Conservation (phyloP, 1,140 invertebrate species). For the Cephus cinctus region DNA sequence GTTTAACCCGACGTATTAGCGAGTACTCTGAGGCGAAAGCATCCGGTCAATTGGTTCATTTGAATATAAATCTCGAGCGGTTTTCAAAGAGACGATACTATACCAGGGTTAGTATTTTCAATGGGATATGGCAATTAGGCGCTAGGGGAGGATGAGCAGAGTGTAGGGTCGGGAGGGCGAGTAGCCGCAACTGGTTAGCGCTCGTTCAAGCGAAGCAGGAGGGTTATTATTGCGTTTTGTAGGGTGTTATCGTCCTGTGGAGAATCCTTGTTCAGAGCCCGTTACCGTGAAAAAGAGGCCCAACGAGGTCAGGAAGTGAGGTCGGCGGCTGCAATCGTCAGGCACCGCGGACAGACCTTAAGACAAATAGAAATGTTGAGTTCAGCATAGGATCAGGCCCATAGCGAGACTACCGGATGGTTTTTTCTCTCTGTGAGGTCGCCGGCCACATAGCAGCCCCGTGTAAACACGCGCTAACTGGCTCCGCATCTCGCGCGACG, state of each 20-base stretch:
- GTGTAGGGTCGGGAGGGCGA: background rate
- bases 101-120: too few relatives aligned
- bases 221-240: too few relatives aligned
- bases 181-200: constrained; percentile 20
- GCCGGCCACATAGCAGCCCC: constrained; percentile 52
- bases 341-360: constrained; percentile 35
- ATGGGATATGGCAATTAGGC: too few relatives aligned
- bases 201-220: constrained; percentile 16
- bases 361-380: constrained; percentile 53
- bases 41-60: constrained; percentile 35
- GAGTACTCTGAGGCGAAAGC: too few relatives aligned
- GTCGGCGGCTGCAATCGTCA: background rate
- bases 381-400: too few relatives aligned
- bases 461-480: constrained; percentile 57
- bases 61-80: constrained; percentile 39
- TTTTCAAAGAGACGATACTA: too few relatives aligned
- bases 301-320: constrained; percentile 6
- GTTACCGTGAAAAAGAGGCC: background rate
- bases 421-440: constrained; percentile 42
- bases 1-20: too few relatives aligned
- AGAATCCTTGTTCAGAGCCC: background rate
- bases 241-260: constrained; percentile 5
- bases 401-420: too few relatives aligned
- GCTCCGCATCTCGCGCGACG: constrained; percentile 23
- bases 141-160: constrained; percentile 12